These are phyloP conservation scores for Takifugu bimaculatus DNA, from an alignment of 2,113 vertebrate species.

Conservation along the genomic window DNA sequence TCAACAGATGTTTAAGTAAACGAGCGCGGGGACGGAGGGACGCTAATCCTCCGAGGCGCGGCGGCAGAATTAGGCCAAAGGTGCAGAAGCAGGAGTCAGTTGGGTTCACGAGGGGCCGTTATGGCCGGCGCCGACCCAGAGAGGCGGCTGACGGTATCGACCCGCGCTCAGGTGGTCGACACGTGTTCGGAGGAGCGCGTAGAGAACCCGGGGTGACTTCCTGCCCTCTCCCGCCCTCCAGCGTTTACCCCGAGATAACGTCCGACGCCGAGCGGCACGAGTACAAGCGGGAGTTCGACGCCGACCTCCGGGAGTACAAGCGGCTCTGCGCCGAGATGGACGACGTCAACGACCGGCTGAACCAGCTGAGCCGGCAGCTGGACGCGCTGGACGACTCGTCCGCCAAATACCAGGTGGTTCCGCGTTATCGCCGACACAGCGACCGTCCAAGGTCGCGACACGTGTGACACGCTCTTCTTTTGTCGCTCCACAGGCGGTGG, in stretches of 20 bases:
- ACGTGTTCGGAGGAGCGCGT: not conserved
- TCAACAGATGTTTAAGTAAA: not conserved
- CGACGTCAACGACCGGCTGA: slow-evolving; percentile 78
- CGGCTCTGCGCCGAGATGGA: slow-evolving; percentile 84
- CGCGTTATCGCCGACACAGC: too few relatives aligned
- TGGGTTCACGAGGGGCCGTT: slow-evolving; percentile 25
- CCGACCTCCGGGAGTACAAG: slow-evolving; percentile 79
- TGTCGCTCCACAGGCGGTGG: slow-evolving; percentile 64
- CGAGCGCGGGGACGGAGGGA: slow-evolving; percentile 14
- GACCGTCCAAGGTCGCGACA: too few relatives aligned
- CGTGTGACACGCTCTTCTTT: not conserved
- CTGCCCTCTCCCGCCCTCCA: slow-evolving; percentile 35
- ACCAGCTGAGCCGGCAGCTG: slow-evolving; percentile 79
- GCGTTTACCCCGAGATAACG: slow-evolving; percentile 78
- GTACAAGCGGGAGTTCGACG: slow-evolving; percentile 84
- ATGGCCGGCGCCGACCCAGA: not conserved
- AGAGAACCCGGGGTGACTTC: not conserved
- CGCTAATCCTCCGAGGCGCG: slow-evolving; percentile 67
- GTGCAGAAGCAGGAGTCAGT: slow-evolving; percentile 32
- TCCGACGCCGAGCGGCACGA: slow-evolving; percentile 73
- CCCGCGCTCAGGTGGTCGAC: too few relatives aligned
- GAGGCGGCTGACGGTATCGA: too few relatives aligned
- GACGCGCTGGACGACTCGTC: slow-evolving; percentile 76
- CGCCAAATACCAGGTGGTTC: slow-evolving; percentile 76
- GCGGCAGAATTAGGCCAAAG: slow-evolving; percentile 62